These are phyloP conservation scores for Heteractis magnifica DNA, from an alignment of 92 coral and sea anemone species.

Conservation along the genomic window DNA sequence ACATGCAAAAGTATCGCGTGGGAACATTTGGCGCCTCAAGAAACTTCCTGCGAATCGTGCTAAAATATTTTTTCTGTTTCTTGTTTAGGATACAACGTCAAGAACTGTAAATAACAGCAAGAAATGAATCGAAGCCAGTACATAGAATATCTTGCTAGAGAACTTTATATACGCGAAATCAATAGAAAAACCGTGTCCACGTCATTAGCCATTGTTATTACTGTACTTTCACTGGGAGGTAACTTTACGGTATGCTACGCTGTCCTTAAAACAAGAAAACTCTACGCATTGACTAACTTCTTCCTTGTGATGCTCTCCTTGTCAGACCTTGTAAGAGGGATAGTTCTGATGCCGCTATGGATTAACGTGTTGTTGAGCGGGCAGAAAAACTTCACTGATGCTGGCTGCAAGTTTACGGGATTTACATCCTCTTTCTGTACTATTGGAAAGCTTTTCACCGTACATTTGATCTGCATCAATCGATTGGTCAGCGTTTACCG, in stretches of 20 bases:
- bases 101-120: neutral
- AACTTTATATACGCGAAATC: neutral
- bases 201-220: constrained; percentile 15
- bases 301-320: constrained; percentile 15
- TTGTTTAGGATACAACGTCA: neutral
- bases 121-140: constrained; percentile 25
- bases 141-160: constrained; percentile 7
- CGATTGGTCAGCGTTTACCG: constrained; percentile 9
- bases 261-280: constrained; percentile 14
- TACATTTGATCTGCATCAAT: constrained; percentile 14
- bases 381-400: constrained; percentile 7
- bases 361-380: constrained; percentile 15
- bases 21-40: no score
- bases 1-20: no score
- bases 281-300: constrained; percentile 14
- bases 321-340: constrained; percentile 7
- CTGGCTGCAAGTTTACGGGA: constrained; percentile 14
- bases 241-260: constrained; percentile 28
- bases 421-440: constrained; percentile 5
- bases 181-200: constrained; percentile 15
- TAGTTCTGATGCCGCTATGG: constrained; percentile 21
- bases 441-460: constrained; percentile 10
- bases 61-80: neutral
- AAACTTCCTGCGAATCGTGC: no score
- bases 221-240: constrained; percentile 3